These are phyloP conservation scores for Tubiluchus corallicola DNA, from an alignment of 2,888 invertebrate species.

Conservation along the genomic window DNA sequence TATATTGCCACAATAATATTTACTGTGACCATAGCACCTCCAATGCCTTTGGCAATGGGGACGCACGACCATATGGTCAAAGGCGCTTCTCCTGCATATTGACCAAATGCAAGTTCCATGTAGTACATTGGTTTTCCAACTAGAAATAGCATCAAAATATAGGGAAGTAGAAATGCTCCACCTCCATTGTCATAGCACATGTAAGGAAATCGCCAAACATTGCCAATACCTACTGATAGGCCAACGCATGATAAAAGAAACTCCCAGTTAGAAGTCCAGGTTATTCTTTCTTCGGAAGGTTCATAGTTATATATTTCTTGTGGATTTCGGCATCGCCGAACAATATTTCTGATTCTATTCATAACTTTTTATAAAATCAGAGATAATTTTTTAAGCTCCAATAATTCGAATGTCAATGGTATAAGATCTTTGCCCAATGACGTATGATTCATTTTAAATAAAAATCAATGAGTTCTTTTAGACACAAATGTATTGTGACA, in stretches of 20 bases:
- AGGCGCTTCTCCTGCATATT: constrained; percentile 30
- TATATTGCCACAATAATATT: constrained; percentile 47
- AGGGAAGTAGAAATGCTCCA: constrained; percentile 54
- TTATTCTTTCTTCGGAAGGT: no score
- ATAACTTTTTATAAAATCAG: no score
- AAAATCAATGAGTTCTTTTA: no score
- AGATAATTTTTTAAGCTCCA: no score
- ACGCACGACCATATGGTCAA: constrained; percentile 29
- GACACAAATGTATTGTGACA: no score
- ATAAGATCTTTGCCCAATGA: no score
- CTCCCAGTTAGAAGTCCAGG: constrained; percentile 30
- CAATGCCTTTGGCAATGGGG: constrained; percentile 31
- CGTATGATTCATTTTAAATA: no score
- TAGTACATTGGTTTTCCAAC: constrained; percentile 32
- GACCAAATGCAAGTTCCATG: no score
- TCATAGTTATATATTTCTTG: no score
- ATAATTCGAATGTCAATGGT: no score
- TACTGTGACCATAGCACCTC: constrained; percentile 47
- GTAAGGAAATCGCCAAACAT: constrained; percentile 17
- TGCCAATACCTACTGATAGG: constrained; percentile 23
- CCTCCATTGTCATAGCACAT: constrained; percentile 4
- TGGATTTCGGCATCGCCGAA: no score
- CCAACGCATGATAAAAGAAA: constrained; percentile 25
- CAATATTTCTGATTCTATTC: no score
- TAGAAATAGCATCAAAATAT: constrained; percentile 49